phyloP scores from a whole-genome alignment of 2,888 invertebrate species.

The Hedychridium roseum region DNA sequence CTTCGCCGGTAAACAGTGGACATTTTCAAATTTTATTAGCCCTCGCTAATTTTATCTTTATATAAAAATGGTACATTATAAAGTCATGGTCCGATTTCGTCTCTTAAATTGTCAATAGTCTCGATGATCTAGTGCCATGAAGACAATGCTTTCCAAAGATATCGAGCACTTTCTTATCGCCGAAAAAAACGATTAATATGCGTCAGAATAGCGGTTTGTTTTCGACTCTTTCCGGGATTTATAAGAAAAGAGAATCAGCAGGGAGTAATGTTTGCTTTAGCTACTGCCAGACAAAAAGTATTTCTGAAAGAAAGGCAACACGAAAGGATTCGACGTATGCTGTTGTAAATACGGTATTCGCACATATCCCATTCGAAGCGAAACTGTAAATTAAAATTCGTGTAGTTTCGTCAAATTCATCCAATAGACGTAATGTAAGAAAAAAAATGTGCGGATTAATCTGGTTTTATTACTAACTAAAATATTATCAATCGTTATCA shows the following conservation, averaged over 20 bases:
- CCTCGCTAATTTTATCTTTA: constrained; percentile 20
- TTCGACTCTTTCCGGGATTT: too few relatives aligned
- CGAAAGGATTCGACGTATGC: constrained; percentile 7
- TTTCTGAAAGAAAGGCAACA: constrained; percentile 24
- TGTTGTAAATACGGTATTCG: too few relatives aligned
- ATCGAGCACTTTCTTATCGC: not conserved
- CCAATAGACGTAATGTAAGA: too few relatives aligned
- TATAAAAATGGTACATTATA: constrained; percentile 31
- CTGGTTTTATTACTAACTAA: too few relatives aligned
- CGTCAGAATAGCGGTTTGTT: not conserved
- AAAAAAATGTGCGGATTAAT: too few relatives aligned
- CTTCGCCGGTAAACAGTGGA: too few relatives aligned
- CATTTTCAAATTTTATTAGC: too few relatives aligned
- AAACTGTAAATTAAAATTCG: too few relatives aligned
- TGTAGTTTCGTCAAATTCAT: too few relatives aligned
- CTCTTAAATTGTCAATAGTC: constrained; percentile 14
- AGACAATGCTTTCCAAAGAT: too few relatives aligned
- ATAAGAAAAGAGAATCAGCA: constrained; percentile 12
- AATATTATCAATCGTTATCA: too few relatives aligned
- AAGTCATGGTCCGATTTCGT: constrained; percentile 28
- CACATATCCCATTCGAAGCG: too few relatives aligned
- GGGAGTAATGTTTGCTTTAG: constrained; percentile 23
- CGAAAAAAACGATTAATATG: not conserved
- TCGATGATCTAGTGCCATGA: constrained; percentile 7
- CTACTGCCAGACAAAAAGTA: constrained; percentile 35